phyloP scores from a whole-genome alignment of 1,140 invertebrate genomes.

The Telenomus remus region DNA sequence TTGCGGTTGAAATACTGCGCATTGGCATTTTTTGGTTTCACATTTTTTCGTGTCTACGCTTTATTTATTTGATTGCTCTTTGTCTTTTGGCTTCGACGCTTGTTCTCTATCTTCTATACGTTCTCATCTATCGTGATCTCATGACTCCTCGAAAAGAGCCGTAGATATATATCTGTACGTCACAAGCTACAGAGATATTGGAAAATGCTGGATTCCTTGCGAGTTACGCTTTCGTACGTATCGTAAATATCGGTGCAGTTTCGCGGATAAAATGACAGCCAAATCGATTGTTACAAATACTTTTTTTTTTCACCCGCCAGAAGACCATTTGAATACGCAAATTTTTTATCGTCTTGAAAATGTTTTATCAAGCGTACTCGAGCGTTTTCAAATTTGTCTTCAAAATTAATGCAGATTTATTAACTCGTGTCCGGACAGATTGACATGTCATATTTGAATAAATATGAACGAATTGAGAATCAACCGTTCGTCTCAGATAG shows the following conservation, averaged over 20 bases:
- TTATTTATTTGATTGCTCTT: slow-evolving; percentile 49
- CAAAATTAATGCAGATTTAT: no score
- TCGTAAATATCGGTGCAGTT: slow-evolving; percentile 56
- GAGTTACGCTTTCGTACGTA: slow-evolving; percentile 56
- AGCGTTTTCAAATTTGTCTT: no score
- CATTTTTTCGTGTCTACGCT: slow-evolving; percentile 19
- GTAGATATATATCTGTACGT: slow-evolving; percentile 41
- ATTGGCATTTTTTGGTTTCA: slow-evolving; percentile 12
- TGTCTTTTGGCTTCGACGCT: slow-evolving; percentile 34
- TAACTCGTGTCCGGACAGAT: no score
- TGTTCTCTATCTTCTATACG: slow-evolving; percentile 39
- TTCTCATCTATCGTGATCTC: slow-evolving; percentile 50
- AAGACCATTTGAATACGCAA: slow-evolving; percentile 49
- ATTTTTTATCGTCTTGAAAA: not conserved
- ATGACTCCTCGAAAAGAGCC: slow-evolving; percentile 53
- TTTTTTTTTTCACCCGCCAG: slow-evolving; percentile 36
- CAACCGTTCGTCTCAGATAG: no score
- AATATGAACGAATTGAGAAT: no score
- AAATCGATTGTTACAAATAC: slow-evolving; percentile 55
- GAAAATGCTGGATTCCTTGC: slow-evolving; percentile 56
- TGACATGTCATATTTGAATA: no score
- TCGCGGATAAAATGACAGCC: slow-evolving; percentile 53
- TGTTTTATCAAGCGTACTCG: slow-evolving; percentile 26
- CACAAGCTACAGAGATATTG: slow-evolving; percentile 56
- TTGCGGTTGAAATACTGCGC: no score